Evolutionary conservation across 2,888 invertebrate species (phyloP).

Genomic region (Apamea sordens): DNA sequence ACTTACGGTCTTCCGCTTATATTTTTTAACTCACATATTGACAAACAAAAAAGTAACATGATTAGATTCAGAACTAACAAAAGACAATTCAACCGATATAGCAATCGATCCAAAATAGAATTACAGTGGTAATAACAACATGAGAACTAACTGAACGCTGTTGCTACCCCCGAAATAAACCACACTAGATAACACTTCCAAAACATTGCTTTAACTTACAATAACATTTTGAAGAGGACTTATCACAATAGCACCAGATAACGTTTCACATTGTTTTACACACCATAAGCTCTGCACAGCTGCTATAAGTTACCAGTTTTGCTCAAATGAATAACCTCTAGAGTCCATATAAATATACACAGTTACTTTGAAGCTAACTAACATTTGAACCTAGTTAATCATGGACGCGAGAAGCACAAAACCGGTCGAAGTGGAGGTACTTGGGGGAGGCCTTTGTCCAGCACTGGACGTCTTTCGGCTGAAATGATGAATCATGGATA

Average conservation of each 20-base stretch:
- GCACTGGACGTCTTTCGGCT: too few species aligned
- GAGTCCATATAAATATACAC: slow-evolving; percentile 12
- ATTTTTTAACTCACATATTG: not conserved
- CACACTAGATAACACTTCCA: slow-evolving; percentile 57
- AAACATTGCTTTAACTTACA: slow-evolving; percentile 62
- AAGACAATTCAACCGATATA: not conserved
- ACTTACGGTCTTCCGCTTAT: too few species aligned
- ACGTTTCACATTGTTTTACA: slow-evolving; percentile 57
- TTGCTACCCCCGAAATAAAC: slow-evolving; percentile 39
- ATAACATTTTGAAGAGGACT: slow-evolving; percentile 57
- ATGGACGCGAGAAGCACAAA: too few species aligned
- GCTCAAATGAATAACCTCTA: slow-evolving; percentile 47
- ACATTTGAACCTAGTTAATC: slow-evolving; percentile 15
- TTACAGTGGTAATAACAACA: slow-evolving; percentile 6
- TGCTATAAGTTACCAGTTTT: slow-evolving; percentile 56
- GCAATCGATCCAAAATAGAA: slow-evolving; percentile 3
- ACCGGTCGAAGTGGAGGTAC: too few species aligned
- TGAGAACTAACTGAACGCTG: slow-evolving; percentile 7
- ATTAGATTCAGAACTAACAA: not conserved
- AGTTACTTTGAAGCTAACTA: slow-evolving; percentile 6
- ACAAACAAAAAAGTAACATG: not conserved
- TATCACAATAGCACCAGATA: slow-evolving; percentile 62
- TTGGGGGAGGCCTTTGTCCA: too few species aligned
- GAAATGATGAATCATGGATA: not conserved
- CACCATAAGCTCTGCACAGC: slow-evolving; percentile 53